Base-by-base conservation (phyloP, 1,140 invertebrate species). In the Aplysia californica region DNA sequence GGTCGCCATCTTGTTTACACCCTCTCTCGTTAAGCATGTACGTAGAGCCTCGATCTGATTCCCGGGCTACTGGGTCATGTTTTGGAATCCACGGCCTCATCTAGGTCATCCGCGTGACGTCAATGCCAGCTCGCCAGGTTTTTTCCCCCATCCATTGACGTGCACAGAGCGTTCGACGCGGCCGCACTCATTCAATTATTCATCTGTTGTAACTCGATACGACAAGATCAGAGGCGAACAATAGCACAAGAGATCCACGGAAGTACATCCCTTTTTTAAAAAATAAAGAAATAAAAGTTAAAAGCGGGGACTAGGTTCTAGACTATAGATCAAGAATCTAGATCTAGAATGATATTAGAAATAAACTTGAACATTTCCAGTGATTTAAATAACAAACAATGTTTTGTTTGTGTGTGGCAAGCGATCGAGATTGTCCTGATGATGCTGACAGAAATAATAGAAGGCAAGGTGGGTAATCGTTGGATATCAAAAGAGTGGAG, bases 1-100 rank as follows among this genome's bases (percentile, higher is more conserved):
- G 82, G 80, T 81, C 72, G 86, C 86, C 86, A 86, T 86, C 81
- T 87, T 84, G 81, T 85, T 83, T 75, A 44, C 55, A 39, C 68
- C 59, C 41, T 67, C 65, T 67, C 74, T 68, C 59, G 68, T 44
- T 41, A 61, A 33, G 39, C 58, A 76, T 61, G n/a, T n/a, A n/a
- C n/a, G 59, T 70, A 41, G 33, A 73, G 58, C 72, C 67, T 73
- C 74, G 69, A 55, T 66, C 38, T 72, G 29, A 56, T 21, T 10
- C 39, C 59, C 26, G 39, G 66, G 59, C 56, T 75, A 66, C n/a
- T 55, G 61, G 55, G 56, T 75, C 64, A 59, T 67, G 65, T 56
- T 64, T 75, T 75, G 72, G 69, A 75, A 75, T 75, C 59, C 72
- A 75, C 38, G 23, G 35, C 33, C 67, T 39, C 15, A 69, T 41